Evolutionary conservation across 2,113 vertebrate species (phyloP), one percentile per base, ranked within the genome.

Genomic region (Misgurnus anguillicaudatus): DNA sequence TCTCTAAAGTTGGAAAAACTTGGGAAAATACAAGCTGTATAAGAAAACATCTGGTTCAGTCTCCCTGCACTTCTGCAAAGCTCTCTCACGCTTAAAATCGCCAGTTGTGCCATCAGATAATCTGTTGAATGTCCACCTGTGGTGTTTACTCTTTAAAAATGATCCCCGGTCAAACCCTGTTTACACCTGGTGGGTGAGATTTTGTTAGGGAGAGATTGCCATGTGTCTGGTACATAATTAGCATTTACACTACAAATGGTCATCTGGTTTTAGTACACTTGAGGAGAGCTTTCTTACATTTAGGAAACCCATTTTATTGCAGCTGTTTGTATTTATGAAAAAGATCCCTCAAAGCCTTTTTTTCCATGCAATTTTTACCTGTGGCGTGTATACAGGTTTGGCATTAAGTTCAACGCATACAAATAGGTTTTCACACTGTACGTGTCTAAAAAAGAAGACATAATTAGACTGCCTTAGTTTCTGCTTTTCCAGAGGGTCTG

Each of bases 1-100:
- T 81, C 82, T 85, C 80, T 75, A 58, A 61, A 63, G 79, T 78
- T 51, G 80, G 67, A 70, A 48, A 42, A 60, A 77, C 76, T 81
- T 82, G 83, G 83, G 85, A 68, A 85, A 80, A 78, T 63, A 83
- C 64, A 60, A 73, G 47, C n/a, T 72, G 79, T 80, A 85, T 84
- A 77, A 79, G 70, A 85, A 70, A 84, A 57, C 81, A 86, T 82
- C 80, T 83, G 79, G 78, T 57, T 76, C 10, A 17, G 48, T 57
- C 42, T 48, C 41, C 47, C 51, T 78, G 51, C 65, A 51, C 66
- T 58, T 75, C 9, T 38, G 7, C n/a, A 2, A n/a, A 55, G n/a
- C 62, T 75, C 53, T 61, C 57, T 36, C 62, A 41, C 19, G 36
- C 38, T 67, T 17, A 39, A 31, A 55, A 66, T 45, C 17, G 61